phyloP scores from a whole-genome alignment of 2,797 vertebrate species.

The Micromesistius poutassou region DNA sequence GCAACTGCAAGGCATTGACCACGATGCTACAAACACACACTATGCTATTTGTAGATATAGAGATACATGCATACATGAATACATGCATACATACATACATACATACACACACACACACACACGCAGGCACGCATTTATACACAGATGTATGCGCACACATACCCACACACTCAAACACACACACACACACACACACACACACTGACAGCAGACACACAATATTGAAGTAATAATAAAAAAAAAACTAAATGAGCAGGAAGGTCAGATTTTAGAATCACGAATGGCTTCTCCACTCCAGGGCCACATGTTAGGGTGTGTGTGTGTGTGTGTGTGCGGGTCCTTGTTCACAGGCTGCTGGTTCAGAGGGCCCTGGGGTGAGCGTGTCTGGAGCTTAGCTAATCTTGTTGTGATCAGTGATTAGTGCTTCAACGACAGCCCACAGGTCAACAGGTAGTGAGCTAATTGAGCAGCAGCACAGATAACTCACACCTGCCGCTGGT shows the following conservation, averaged over 20 bases:
- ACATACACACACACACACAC: neutral
- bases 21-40: neutral
- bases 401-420: constrained; percentile 72
- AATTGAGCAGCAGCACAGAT: constrained; percentile 42
- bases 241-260: neutral
- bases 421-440: constrained; percentile 57
- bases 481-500: constrained; percentile 50
- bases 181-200: neutral
- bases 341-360: neutral
- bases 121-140: neutral
- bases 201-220: constrained; percentile 21
- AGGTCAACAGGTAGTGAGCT: constrained; percentile 63
- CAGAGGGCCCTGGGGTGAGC: constrained; percentile 2
- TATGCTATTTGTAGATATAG: neutral
- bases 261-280: neutral
- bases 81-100: neutral
- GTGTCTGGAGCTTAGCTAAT: constrained; percentile 59
- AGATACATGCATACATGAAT: too few relatives aligned
- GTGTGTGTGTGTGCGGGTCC: constrained; percentile 2
- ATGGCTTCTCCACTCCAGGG: neutral
- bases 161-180: neutral
- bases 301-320: constrained; percentile 5
- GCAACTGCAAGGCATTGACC: constrained; percentile 35
- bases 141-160: too few relatives aligned
- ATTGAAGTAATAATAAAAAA: constrained; percentile 15